phyloP scores from a whole-genome alignment of 2,113 vertebrate genomes.

The Smithornis capensis region DNA sequence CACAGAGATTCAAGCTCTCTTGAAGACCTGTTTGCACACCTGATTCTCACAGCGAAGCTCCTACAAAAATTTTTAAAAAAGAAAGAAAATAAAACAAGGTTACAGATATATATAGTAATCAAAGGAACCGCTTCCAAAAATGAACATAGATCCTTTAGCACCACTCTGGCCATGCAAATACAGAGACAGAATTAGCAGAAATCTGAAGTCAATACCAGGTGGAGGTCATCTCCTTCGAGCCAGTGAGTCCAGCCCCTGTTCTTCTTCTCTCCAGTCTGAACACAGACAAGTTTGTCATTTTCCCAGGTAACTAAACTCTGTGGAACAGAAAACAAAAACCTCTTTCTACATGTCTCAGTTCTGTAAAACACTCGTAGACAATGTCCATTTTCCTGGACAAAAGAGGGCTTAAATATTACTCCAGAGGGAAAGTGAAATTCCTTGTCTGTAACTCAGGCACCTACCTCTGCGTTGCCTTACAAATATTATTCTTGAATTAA shows the following conservation, averaged over 20 bases:
- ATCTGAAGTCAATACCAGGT: slow-evolving; percentile 76
- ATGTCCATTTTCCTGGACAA: not conserved
- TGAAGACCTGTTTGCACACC: slow-evolving; percentile 84
- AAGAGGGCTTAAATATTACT: not conserved
- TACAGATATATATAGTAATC: not conserved
- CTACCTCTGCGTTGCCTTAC: not conserved
- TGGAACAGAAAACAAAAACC: not conserved
- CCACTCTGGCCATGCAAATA: not conserved
- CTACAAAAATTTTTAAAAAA: slow-evolving; percentile 64
- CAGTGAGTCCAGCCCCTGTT: slow-evolving; percentile 89
- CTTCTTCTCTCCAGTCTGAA: slow-evolving; percentile 86
- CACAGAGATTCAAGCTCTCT: slow-evolving; percentile 56
- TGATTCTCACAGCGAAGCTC: slow-evolving; percentile 86
- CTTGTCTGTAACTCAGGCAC: not conserved
- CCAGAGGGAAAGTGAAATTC: not conserved
- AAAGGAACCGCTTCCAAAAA: not conserved
- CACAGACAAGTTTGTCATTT: slow-evolving; percentile 81
- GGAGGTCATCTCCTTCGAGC: slow-evolving; percentile 83
- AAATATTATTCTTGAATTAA: not conserved
- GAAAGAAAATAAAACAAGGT: not conserved
- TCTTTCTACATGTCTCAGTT: not conserved
- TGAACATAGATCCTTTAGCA: not conserved
- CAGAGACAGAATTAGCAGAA: not conserved
- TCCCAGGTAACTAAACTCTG: slow-evolving; percentile 85
- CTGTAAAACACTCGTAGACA: not conserved